Evolutionary conservation across 2,888 invertebrate genomes (phyloP), one percentile per base, ranked within the genome.

Genomic region (Lingula anatina): DNA sequence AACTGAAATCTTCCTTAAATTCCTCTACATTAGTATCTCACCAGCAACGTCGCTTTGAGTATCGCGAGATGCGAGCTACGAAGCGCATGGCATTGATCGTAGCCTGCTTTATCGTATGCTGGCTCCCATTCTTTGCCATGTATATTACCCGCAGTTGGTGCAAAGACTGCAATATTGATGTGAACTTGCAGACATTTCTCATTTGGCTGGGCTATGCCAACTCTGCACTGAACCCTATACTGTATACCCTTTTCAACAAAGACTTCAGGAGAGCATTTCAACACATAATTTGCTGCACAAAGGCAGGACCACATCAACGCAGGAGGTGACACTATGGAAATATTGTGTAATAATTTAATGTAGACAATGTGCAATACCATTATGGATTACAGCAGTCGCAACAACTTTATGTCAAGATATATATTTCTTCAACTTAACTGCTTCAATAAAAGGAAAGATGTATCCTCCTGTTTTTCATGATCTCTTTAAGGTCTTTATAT

Each of bases 151-250:
- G 71, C 31, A 68, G 71, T 39, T 64, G 71, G 44, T 72, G 72
- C 52, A 54, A 56, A n/a, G 47, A 56, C 15, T 65, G 65, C 46
- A 54, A 60, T 41, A 55, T 75, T 18, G 66, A 73, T 28, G 59
- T 60, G 5, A 65, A 68, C 49, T 53, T 73, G 15, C 66, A 70
- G 44, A 68, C 72, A 7, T 63, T 71, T 38, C 67, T 76, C 27
- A 72, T 75, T 26, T 76, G 76, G 76, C 64, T 76, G 5, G 76
- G 76, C 9, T 76, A 76, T 50, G 70, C 68, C 23, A 76, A 76
- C 61, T 76, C 75, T 5, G 65, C 67, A 45, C 59, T 76, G 23
- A 76, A 76, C 52, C 76, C 76, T 3, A 66, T 76, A 15, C 63
- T 76, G 4, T 76, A 76, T 57, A 71, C 76, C 4, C 63, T 76